These are phyloP conservation scores for Drosophila obscura DNA, from an alignment of 1,140 invertebrate species.

Conservation along the genomic window DNA sequence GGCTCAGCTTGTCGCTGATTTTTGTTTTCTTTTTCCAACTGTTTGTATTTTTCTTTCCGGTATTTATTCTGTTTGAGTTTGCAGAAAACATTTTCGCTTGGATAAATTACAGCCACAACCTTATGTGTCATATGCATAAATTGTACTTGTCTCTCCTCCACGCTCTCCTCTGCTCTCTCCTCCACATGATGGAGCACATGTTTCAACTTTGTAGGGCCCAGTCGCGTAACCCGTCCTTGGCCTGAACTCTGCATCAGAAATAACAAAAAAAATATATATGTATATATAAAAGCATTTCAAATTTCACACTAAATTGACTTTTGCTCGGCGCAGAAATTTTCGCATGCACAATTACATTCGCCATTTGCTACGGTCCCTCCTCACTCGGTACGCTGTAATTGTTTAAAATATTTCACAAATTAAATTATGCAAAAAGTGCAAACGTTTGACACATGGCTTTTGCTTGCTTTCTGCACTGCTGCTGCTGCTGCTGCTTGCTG, in stretches of 20 bases:
- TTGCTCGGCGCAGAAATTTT: constrained; percentile 53
- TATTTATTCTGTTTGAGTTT: constrained; percentile 24
- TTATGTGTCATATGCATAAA: constrained; percentile 64
- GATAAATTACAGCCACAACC: constrained; percentile 43
- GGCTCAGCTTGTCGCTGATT: neutral
- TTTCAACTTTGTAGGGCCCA: constrained; percentile 36
- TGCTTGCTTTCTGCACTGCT: neutral
- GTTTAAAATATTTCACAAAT: constrained; percentile 48
- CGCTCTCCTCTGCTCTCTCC: constrained; percentile 38
- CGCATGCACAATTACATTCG: constrained; percentile 73
- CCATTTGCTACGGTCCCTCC: constrained; percentile 6
- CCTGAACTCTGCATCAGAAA: neutral
- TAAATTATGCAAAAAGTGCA: constrained; percentile 33
- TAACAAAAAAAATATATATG: constrained; percentile 4
- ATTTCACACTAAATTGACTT: constrained; percentile 81
- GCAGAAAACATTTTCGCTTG: constrained; percentile 30
- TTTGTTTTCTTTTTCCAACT: constrained; percentile 18
- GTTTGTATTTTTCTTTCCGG: neutral
- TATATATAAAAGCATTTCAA: constrained; percentile 47
- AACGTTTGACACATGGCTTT: constrained; percentile 26
- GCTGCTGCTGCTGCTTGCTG: too few relatives aligned
- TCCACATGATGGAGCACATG: constrained; percentile 50
- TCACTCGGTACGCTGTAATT: constrained; percentile 33
- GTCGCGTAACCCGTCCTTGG: neutral
- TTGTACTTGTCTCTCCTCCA: constrained; percentile 23